A percentile compares a stretch with the other conserved stretches of the same genome.
These are phyloP conservation scores for Lichenostomus cassidix DNA, from an alignment of 2,113 vertebrate species.

Conservation along the genomic window DNA sequence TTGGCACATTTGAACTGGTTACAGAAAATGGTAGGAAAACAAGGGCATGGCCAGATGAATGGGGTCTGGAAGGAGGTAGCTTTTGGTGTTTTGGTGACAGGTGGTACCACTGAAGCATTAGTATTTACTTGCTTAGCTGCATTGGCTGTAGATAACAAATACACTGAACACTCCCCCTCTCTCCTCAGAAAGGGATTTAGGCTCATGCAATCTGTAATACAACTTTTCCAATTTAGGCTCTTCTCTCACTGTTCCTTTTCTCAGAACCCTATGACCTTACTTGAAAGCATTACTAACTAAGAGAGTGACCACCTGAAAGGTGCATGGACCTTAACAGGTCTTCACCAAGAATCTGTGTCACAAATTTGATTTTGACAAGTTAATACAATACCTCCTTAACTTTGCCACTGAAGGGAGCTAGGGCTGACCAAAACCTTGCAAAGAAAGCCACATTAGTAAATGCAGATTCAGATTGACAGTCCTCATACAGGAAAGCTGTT, in stretches of 20 bases:
- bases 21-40: background rate
- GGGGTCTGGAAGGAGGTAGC: background rate
- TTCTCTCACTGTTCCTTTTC: background rate
- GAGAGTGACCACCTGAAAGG: background rate
- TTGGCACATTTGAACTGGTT: background rate
- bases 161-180: background rate
- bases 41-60: background rate
- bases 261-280: background rate
- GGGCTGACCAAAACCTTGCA: background rate
- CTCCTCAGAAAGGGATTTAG: background rate
- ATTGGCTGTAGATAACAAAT: background rate
- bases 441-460: background rate
- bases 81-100: background rate
- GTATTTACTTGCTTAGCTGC: background rate
- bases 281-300: background rate
- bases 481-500: background rate
- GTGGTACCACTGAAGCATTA: background rate
- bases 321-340: background rate
- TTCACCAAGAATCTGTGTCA: background rate
- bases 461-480: background rate
- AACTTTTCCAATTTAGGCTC: background rate
- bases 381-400: accelerated
- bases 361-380: background rate
- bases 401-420: background rate
- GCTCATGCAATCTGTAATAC: background rate